Evolutionary conservation across 1,140 invertebrate genomes (phyloP).

Genomic region (Mya arenaria): DNA sequence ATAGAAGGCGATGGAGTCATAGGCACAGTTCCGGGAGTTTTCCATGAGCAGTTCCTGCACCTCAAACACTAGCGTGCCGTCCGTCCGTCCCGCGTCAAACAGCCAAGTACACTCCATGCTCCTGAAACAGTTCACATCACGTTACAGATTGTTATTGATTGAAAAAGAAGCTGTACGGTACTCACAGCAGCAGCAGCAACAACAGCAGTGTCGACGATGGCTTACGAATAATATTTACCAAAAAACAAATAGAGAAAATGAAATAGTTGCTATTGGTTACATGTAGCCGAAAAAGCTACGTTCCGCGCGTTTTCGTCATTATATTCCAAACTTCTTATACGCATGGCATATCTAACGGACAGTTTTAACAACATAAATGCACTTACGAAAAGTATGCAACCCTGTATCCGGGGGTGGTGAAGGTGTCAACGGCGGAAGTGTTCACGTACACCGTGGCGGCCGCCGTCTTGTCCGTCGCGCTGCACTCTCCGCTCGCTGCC

Average conservation of each 20-base stretch:
- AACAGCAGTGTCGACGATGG: not conserved
- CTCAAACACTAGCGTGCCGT: conserved; percentile 35
- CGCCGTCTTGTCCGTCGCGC: not conserved
- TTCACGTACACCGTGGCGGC: conserved; percentile 8
- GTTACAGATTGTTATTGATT: not conserved
- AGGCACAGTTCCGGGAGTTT: conserved; percentile 16
- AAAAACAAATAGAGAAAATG: not conserved
- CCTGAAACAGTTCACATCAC: not conserved
- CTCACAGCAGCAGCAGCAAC: not conserved
- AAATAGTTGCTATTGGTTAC: not conserved
- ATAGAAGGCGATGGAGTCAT: conserved; percentile 31
- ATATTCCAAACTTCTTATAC: not conserved
- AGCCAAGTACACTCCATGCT: conserved; percentile 39
- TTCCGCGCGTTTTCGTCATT: not conserved
- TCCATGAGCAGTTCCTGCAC: conserved; percentile 38
- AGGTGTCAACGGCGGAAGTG: not conserved
- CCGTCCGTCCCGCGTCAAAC: conserved; percentile 23
- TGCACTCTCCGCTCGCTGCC: conserved; percentile 9
- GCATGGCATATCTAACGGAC: not conserved
- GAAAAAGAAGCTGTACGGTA: not conserved
- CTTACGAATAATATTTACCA: not conserved
- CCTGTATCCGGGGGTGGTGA: conserved; percentile 20
- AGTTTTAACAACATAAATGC: not conserved
- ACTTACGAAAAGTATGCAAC: conserved; percentile 34
- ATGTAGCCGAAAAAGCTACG: not conserved